phyloP scores from a whole-genome alignment of 2,888 invertebrate genomes.

The Agrotis ipsilon region DNA sequence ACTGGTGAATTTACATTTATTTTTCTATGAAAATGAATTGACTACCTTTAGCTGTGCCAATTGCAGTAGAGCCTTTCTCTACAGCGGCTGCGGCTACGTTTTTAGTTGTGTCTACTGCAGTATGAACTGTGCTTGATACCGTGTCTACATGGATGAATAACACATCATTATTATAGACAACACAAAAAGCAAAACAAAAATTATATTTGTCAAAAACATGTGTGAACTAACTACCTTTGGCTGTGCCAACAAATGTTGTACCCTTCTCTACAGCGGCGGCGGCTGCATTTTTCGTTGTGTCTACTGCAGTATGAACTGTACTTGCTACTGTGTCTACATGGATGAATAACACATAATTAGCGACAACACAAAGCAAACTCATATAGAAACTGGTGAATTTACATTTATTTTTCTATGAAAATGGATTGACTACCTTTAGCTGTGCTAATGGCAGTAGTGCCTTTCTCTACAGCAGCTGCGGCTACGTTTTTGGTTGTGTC shows the following conservation, averaged over 20 bases:
- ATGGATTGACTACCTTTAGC: conserved; percentile 32
- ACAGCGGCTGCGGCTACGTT: conserved; percentile 24
- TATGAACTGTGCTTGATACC: conserved; percentile 16
- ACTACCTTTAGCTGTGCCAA: conserved; percentile 35
- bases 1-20: too few species aligned
- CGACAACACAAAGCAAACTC: conserved; percentile 11
- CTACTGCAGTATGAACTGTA: conserved; percentile 67
- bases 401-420: too few species aligned
- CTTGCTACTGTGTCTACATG: conserved; percentile 59
- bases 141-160: conserved; percentile 16
- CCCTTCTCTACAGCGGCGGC: conserved; percentile 67
- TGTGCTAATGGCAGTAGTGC: conserved; percentile 26
- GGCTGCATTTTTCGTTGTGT: conserved; percentile 69
- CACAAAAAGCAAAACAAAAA: conserved; percentile 2
- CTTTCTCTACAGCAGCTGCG: conserved; percentile 58
- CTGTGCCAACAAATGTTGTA: conserved; percentile 57
- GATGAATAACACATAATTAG: conserved; percentile 18
- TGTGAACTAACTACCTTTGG: conserved; percentile 60
- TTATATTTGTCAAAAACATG: background rate
- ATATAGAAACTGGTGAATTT: too few species aligned
- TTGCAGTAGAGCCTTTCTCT: conserved; percentile 23
- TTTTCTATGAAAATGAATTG: too few species aligned
- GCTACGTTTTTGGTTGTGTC: conserved; percentile 70
- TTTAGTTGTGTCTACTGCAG: conserved; percentile 38
- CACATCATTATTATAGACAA: conserved; percentile 17